Evolutionary conservation across 1,140 invertebrate species (phyloP), one percentile per base, ranked within the genome.

Genomic region (Daktulosphaira vitifoliae): DNA sequence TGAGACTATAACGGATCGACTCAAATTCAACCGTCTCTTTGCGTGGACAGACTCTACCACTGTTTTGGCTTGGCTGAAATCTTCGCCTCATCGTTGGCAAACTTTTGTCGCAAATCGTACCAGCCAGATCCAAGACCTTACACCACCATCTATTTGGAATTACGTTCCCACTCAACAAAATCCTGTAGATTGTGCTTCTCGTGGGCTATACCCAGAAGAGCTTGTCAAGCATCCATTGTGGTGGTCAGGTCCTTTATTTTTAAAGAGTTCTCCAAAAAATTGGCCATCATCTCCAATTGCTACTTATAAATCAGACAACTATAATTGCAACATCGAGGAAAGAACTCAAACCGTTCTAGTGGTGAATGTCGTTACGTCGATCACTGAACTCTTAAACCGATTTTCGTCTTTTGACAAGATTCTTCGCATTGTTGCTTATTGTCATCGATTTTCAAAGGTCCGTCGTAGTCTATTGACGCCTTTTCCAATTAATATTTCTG

Each of bases 121-220:
- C 0, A 59, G 65, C 18, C 59, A 73, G 67, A 76, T 78, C 49
- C 72, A 73, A 44, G 68, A 71, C n/a, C 23, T 71, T 0, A 67
- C 65, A 6, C 13, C 23, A 2, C 26, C 42, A 0, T 39, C n/a
- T 0, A 68, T 37, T 11, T 81, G 77, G 79, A 18, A 38, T 26
- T 74, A 80, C 68, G 73, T 79, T 0, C 49, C 62, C 6, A 71
- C 74, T 2, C 49, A 65, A 22, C 39, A 73, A 1, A 79, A 80
- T 70, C 75, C 76, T 37, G 76, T 76, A 3, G 78, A 80, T 71
- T 65, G 70, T 7, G 65, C 72, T 6, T 77, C 76, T 9, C 68
- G 77, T 52, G 77, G 77, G 7, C 6, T 68, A 1, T 33, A 67
- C 42, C 56, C 68, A 37, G 20, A 53, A 0, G 33, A 72, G 11